Base-by-base conservation (phyloP, 2,113 vertebrate genomes). In the Gulo gulo region DNA sequence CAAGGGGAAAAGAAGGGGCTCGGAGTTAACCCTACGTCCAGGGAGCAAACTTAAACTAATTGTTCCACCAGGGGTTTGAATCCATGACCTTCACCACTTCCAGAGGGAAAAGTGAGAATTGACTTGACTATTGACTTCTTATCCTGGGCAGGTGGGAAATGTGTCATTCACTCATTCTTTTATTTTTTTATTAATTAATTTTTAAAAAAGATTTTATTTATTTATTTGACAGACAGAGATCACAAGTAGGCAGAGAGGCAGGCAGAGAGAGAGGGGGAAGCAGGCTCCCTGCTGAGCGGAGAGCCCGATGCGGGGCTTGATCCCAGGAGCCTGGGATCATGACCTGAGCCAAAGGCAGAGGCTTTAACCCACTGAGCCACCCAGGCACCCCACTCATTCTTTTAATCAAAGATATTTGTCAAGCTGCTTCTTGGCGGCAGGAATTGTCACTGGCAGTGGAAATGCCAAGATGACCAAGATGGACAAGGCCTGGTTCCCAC, bases 1-100 rank as follows among this genome's bases (percentile, higher is more conserved):
- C 74, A 88, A 63, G 47, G 6, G 50, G 24, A 13, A 80, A 87
- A 26, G 12, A 31, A 93, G 50, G 31, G 31, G 45, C 18, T 93
- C 26, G 82, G 47, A 92, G 52, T 95, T 85, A 95, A 91, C 80
- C 61, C 34, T 81, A 1, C 78, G 47, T 91, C 55, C 34, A 84
- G 34, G 85, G 50, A 96, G 76, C 42, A 97, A 87, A 89, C 13
- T 57, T 71, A 86, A 73, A 65, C 39, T 94, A 91, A 95, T 90
- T 95, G 47, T 94, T 97, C 23, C 45, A 91, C 45, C 47, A 74
- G 36, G 42, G 63, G 2, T 67, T 91, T 98, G 85, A 94, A 84
- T 67, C 12, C 29, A 89, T 84, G 57, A 50, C 11, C 55, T 78
- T 52, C 36, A 36, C 18, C 52, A 71, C 5, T 94, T 97, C 42